Evolutionary conservation across 2,797 vertebrate species (phyloP).

Genomic region (Kryptolebias ocellatus): DNA sequence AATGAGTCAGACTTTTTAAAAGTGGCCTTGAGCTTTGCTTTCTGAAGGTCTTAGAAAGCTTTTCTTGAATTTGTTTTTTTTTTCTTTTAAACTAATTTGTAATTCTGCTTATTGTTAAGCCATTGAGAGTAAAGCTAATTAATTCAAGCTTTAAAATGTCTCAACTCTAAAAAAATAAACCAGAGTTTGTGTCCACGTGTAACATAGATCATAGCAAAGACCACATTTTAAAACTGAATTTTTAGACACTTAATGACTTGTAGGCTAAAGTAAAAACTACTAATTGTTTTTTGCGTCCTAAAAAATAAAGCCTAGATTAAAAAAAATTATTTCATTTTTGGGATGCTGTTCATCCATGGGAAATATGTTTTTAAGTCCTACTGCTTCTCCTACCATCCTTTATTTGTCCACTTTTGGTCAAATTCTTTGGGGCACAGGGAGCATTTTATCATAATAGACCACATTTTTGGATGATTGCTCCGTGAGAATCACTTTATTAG

Average conservation of each 20-base stretch:
- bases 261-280: neutral
- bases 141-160: neutral
- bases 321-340: neutral
- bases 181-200: neutral
- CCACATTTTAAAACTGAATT: neutral
- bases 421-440: neutral
- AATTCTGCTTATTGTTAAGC: too few species aligned
- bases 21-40: too few species aligned
- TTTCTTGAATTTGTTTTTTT: too few species aligned
- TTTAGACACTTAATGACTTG: neutral
- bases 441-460: too few species aligned
- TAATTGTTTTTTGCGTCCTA: neutral
- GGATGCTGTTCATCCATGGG: neutral
- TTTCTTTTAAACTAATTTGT: too few species aligned
- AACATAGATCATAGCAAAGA: neutral
- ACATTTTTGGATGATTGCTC: too few species aligned
- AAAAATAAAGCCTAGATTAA: too few species aligned
- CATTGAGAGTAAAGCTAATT: too few species aligned
- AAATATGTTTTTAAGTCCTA: neutral
- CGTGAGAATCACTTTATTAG: too few species aligned
- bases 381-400: neutral
- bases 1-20: too few species aligned
- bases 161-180: neutral
- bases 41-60: too few species aligned
- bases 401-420: neutral